Conservation (phyloP, 2,113 vertebrate species). For the Clupea harengus region DNA sequence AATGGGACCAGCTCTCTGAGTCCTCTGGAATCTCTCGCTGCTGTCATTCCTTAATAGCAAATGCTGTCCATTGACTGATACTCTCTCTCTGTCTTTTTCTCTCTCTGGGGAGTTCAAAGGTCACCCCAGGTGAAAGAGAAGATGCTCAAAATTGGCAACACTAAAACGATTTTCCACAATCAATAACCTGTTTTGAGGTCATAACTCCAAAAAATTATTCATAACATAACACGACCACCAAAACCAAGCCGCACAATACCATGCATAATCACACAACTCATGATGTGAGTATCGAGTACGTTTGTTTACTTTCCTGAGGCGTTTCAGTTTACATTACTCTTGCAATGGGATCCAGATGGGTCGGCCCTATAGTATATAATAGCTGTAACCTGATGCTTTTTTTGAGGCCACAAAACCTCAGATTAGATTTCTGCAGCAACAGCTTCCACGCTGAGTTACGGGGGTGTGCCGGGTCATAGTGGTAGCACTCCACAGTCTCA, state of each 20-base stretch:
- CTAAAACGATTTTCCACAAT: not conserved
- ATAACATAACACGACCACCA: not conserved
- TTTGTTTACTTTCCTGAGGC: not conserved
- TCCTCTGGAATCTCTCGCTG: not conserved
- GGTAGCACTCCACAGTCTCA: not conserved
- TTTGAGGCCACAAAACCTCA: not conserved
- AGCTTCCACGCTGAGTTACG: not conserved
- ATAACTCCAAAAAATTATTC: not conserved
- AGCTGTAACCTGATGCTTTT: not conserved
- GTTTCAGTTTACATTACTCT: not conserved
- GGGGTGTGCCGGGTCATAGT: not conserved
- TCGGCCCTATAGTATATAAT: not conserved
- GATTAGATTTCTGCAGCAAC: not conserved
- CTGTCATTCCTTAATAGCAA: not conserved
- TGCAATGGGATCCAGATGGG: not conserved
- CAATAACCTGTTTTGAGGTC: not conserved
- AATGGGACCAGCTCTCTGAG: not conserved
- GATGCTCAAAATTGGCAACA: not conserved
- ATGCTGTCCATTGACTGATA: not conserved
- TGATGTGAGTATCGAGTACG: not conserved
- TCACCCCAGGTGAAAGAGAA: not conserved
- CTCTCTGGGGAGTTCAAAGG: not conserved
- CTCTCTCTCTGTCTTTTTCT: not conserved
- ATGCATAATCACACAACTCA: not conserved
- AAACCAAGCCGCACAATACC: not conserved